These are phyloP conservation scores for Nomada lathburiana DNA, from an alignment of 2,888 invertebrate genomes.

Conservation along the genomic window DNA sequence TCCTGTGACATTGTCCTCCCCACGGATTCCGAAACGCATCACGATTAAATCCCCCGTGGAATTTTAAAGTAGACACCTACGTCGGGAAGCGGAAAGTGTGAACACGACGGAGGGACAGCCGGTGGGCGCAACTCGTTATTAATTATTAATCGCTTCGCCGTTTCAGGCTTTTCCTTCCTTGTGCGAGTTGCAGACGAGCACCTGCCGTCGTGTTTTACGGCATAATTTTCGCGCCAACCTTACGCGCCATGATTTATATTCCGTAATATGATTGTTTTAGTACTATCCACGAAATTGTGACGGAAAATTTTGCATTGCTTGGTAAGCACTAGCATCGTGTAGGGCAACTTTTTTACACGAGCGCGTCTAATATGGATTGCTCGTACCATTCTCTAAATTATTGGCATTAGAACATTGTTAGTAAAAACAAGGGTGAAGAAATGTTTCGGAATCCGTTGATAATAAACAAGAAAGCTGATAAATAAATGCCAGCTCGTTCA, in stretches of 20 bases:
- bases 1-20: constrained; percentile 62
- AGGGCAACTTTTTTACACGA: no score
- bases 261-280: no score
- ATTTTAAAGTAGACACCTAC: constrained; percentile 67
- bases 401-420: no score
- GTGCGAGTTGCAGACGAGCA: constrained; percentile 2
- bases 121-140: constrained; percentile 52
- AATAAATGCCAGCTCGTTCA: no score
- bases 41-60: constrained; percentile 69
- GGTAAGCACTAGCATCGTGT: no score
- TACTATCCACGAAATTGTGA: no score
- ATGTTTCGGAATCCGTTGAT: no score
- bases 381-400: no score
- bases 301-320: no score
- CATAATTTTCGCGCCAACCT: constrained; percentile 5
- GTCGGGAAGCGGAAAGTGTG: constrained; percentile 62
- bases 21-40: constrained; percentile 69
- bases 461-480: no score
- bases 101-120: constrained; percentile 54
- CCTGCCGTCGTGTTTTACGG: constrained; percentile 24
- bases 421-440: no score
- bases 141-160: constrained; percentile 45
- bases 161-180: constrained; percentile 11
- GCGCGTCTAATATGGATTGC: no score
- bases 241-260: background rate